phyloP scores from a whole-genome alignment of 1,140 invertebrate species.

The Dendroctonus ponderosae region DNA sequence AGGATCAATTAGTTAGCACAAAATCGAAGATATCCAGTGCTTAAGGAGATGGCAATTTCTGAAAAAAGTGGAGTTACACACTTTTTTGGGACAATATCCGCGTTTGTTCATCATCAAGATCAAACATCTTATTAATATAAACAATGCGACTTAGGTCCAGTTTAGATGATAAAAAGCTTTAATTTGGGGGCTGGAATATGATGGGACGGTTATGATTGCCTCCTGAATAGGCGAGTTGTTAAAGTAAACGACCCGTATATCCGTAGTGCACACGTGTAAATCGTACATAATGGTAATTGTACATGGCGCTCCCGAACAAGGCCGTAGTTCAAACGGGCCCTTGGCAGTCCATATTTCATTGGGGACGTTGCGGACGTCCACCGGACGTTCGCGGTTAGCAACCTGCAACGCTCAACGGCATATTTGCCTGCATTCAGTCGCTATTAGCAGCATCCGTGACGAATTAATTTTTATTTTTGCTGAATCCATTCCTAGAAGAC shows the following conservation, averaged over 20 bases:
- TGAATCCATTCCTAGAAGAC: too few species aligned
- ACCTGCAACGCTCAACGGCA: conserved; percentile 17
- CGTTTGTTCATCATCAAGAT: not conserved
- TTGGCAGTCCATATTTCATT: conserved; percentile 27
- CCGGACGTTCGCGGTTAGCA: conserved; percentile 27
- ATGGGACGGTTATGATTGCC: not conserved
- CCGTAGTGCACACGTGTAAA: conserved; percentile 21
- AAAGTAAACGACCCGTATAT: conserved; percentile 11
- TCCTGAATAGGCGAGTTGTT: conserved; percentile 9
- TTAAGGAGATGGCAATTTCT: too few species aligned
- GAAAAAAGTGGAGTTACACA: too few species aligned
- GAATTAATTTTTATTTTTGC: too few species aligned
- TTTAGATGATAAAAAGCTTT: too few species aligned
- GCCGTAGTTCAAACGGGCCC: conserved; percentile 18
- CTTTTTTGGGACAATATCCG: too few species aligned
- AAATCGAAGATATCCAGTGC: too few species aligned
- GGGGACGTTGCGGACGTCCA: conserved; percentile 23
- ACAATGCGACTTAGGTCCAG: too few species aligned
- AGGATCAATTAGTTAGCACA: too few species aligned
- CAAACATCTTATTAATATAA: too few species aligned
- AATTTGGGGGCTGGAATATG: too few species aligned
- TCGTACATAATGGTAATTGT: conserved; percentile 25
- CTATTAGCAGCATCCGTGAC: conserved; percentile 19
- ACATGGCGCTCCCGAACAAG: conserved; percentile 16
- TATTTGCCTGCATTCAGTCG: conserved; percentile 19